Evolutionary conservation across 2,113 vertebrate genomes (phyloP).

Genomic region (Setophaga petechia): DNA sequence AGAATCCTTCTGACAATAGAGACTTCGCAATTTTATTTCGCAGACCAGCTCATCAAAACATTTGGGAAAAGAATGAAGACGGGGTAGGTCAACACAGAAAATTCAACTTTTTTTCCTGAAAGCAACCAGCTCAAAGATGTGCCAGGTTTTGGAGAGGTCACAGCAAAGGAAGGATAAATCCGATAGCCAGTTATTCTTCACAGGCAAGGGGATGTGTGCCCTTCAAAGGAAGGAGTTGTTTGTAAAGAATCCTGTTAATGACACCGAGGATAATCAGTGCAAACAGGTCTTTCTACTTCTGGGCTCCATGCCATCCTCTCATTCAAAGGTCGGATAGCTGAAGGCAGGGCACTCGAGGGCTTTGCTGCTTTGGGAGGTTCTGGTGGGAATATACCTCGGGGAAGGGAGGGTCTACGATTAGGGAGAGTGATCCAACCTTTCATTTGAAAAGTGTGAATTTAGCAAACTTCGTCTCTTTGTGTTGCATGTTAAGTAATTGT

Average conservation of each 20-base stretch:
- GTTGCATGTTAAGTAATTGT: not conserved
- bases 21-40: not conserved
- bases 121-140: not conserved
- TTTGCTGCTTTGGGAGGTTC: slow-evolving; percentile 6
- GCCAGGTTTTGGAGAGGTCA: not conserved
- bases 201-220: not conserved
- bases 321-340: not conserved
- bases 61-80: not conserved
- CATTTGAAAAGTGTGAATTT: not conserved
- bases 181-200: not conserved
- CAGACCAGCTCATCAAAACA: not conserved
- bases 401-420: slow-evolving; percentile 1
- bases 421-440: not conserved
- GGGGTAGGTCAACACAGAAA: not conserved
- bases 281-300: slow-evolving; percentile 66
- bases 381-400: slow-evolving; percentile 22
- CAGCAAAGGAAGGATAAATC: not conserved
- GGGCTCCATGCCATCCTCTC: slow-evolving; percentile 38
- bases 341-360: not conserved
- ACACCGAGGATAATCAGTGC: slow-evolving; percentile 24
- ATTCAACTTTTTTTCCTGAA: not conserved
- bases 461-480: not conserved
- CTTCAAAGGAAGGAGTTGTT: slow-evolving; percentile 13
- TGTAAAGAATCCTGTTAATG: slow-evolving; percentile 46
- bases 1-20: not conserved